Evolutionary conservation across 1,140 invertebrate genomes (phyloP).

Genomic region (Diorhabda elongata): DNA sequence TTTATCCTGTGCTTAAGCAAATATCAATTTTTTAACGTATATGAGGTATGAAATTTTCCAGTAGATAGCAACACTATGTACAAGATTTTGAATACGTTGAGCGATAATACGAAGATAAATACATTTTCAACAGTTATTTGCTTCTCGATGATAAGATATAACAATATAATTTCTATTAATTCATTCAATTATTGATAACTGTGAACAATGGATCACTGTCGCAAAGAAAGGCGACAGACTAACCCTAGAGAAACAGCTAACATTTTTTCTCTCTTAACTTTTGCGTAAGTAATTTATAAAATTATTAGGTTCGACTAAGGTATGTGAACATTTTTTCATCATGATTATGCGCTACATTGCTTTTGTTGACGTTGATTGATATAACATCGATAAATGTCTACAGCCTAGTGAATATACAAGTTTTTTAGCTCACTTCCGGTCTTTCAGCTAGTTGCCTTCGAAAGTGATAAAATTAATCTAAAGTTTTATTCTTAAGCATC

Average conservation of each 20-base stretch:
- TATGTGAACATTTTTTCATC: background rate
- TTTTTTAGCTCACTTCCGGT: background rate
- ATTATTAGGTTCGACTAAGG: background rate
- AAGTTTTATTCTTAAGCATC: no score
- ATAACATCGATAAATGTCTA: background rate
- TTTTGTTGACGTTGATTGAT: no score
- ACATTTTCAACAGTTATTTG: no score
- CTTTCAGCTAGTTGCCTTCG: background rate
- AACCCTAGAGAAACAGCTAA: conserved; percentile 12
- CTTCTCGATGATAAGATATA: no score
- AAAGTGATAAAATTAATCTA: background rate
- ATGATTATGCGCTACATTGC: background rate
- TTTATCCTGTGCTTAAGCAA: no score
- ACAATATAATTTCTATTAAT: no score
- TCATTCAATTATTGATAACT: background rate
- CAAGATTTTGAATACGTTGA: no score
- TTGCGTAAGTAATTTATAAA: conserved; percentile 5
- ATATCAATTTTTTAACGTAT: no score
- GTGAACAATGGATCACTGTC: conserved; percentile 4
- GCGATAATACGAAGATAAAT: no score
- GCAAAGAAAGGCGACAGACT: conserved; percentile 17
- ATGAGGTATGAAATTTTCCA: no score
- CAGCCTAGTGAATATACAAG: background rate
- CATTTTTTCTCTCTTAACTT: conserved; percentile 6
- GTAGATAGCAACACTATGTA: no score